Evolutionary conservation across 2,888 invertebrate species (phyloP).

Genomic region (Brachylomia viminalis): DNA sequence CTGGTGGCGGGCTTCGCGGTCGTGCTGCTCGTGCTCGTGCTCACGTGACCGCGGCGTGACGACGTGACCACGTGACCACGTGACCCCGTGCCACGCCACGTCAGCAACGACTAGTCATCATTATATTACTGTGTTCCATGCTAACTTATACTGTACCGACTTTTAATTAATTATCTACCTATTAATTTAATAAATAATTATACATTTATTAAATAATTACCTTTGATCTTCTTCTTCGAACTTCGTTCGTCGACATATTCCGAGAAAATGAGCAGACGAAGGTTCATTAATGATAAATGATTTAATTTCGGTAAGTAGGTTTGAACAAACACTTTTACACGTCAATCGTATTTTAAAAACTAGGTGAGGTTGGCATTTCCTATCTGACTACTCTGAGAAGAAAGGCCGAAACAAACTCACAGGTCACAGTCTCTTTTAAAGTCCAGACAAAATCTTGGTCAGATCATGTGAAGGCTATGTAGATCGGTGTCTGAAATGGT

Average conservation of each 20-base stretch:
- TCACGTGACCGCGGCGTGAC: slow-evolving; percentile 70
- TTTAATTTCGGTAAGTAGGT: too few species aligned
- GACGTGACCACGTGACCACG: background rate
- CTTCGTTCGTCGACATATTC: background rate
- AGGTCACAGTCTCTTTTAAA: too few species aligned
- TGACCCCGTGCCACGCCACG: background rate
- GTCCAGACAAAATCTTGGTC: too few species aligned
- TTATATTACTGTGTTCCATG: slow-evolving; percentile 39
- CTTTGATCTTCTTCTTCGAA: background rate
- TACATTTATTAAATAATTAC: slow-evolving; percentile 2
- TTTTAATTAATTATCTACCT: slow-evolving; percentile 32
- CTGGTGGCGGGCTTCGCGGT: slow-evolving; percentile 79
- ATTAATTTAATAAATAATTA: slow-evolving; percentile 45
- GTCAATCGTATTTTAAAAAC: too few species aligned
- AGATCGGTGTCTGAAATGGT: too few species aligned
- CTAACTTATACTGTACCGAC: slow-evolving; percentile 47
- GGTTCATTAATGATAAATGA: too few species aligned
- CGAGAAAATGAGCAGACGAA: background rate
- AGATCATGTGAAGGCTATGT: too few species aligned
- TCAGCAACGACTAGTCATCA: slow-evolving; percentile 39
- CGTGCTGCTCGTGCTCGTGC: slow-evolving; percentile 81
- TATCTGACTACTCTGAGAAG: too few species aligned
- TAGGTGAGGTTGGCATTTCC: too few species aligned
- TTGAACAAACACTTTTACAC: too few species aligned
- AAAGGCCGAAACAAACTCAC: too few species aligned